These are phyloP conservation scores for Trichomycterus rosablanca DNA, from an alignment of 2,113 vertebrate genomes.

Conservation along the genomic window DNA sequence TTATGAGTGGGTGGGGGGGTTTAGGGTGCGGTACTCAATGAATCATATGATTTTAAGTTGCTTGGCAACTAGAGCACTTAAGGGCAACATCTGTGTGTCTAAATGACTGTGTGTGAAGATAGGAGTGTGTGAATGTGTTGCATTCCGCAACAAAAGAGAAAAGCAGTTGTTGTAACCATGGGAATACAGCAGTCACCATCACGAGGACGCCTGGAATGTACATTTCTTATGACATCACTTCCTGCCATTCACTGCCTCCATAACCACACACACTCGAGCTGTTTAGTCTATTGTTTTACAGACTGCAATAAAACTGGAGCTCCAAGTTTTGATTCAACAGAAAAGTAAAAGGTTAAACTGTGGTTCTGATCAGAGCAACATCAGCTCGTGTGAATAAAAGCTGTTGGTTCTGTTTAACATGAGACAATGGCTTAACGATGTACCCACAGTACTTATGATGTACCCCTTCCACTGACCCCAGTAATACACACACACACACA, in stretches of 20 bases:
- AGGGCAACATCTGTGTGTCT: not conserved
- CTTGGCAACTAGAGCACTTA: not conserved
- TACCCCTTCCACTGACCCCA: too few species aligned
- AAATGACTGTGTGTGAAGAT: not conserved
- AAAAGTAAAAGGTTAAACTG: too few species aligned
- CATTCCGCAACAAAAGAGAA: not conserved
- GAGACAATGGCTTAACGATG: too few species aligned
- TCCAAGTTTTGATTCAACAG: too few species aligned
- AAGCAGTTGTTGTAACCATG: not conserved
- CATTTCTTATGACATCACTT: not conserved
- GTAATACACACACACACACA: not conserved
- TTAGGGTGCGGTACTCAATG: constrained; percentile 1
- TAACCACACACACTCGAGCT: too few species aligned
- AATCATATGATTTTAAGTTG: constrained; percentile 8
- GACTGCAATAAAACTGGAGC: too few species aligned
- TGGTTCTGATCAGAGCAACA: too few species aligned
- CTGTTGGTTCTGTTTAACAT: too few species aligned
- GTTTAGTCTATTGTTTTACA: too few species aligned
- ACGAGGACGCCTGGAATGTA: not conserved
- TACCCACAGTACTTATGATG: too few species aligned
- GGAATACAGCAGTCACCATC: not conserved
- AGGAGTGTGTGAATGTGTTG: not conserved
- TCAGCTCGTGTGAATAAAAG: too few species aligned
- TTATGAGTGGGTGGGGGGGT: not conserved
- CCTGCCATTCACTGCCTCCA: not conserved